A percentile compares a stretch with the other conserved stretches of the same genome.
Evolutionary conservation across 2,113 vertebrate genomes (phyloP).

Genomic region (Varanus komodoensis): DNA sequence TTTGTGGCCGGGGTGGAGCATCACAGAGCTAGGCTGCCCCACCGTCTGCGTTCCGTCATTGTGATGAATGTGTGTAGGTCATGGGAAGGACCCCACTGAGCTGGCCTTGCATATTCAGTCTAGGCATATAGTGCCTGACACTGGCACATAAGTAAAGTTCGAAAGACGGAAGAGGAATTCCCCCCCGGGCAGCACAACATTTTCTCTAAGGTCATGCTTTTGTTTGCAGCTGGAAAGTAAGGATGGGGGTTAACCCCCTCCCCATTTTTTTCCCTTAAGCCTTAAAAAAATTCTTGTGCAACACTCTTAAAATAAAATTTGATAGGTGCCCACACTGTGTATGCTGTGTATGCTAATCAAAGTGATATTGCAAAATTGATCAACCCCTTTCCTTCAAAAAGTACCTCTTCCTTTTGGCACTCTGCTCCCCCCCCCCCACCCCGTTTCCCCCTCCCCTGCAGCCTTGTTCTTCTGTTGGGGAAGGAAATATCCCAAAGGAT

Average conservation of each 20-base stretch:
- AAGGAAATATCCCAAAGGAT: slow-evolving; percentile 69
- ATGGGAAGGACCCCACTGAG: not conserved
- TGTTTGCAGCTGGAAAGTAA: not conserved
- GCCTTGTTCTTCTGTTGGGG: slow-evolving; percentile 66
- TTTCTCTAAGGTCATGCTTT: slow-evolving; percentile 32
- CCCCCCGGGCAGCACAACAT: not conserved
- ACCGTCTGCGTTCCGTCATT: not conserved
- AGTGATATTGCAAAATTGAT: slow-evolving; percentile 68
- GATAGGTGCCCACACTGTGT: slow-evolving; percentile 60
- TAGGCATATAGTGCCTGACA: not conserved
- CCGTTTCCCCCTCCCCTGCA: too few species aligned
- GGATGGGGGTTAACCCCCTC: slow-evolving; percentile 22
- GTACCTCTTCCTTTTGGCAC: slow-evolving; percentile 4
- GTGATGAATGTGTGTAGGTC: not conserved
- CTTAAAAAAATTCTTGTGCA: slow-evolving; percentile 60
- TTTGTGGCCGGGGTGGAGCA: not conserved
- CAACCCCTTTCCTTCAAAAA: slow-evolving; percentile 67
- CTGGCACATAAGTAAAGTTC: not conserved
- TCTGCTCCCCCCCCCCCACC: too few species aligned
- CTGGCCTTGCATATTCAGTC: not conserved
- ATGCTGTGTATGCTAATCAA: slow-evolving; percentile 69
- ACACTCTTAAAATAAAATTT: slow-evolving; percentile 55
- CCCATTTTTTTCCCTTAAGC: slow-evolving; percentile 3
- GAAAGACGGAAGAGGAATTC: not conserved
- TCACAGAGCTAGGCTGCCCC: not conserved